Evolutionary conservation across 2,888 invertebrate genomes (phyloP), one percentile per base, ranked within the genome.

Genomic region (Aspidiotus rigidus): DNA sequence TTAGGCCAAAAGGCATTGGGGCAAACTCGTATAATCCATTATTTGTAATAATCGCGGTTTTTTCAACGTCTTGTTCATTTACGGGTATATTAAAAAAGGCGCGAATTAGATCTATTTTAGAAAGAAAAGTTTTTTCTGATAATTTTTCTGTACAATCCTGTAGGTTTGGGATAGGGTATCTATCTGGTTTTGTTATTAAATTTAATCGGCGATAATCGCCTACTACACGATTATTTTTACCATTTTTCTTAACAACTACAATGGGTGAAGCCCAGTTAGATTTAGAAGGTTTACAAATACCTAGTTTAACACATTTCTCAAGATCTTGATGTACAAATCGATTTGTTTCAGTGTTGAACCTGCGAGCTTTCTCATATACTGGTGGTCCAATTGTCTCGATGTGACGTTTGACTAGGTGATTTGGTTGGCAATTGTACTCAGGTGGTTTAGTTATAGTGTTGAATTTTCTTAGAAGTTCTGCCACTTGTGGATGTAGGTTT

Each of bases 1-100:
- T n/a, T n/a, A n/a, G n/a, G n/a, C n/a, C n/a, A n/a, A n/a, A n/a
- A n/a, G n/a, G n/a, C n/a, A n/a, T n/a, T n/a, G n/a, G n/a, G n/a
- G n/a, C n/a, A n/a, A n/a, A n/a, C n/a, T n/a, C n/a, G n/a, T n/a
- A n/a, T n/a, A n/a, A n/a, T n/a, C n/a, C n/a, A n/a, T n/a, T n/a
- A n/a, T n/a, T n/a, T n/a, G n/a, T n/a, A n/a, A n/a, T n/a, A n/a
- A n/a, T n/a, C 15, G 56, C 9, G 56, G 10, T 11, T 56, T 15
- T 11, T 56, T 11, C 10, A n/a, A n/a, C n/a, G n/a, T n/a, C n/a
- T n/a, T n/a, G n/a, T n/a, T n/a, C n/a, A n/a, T n/a, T n/a, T n/a
- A 60, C 60, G 9, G 60, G 60, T 7, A 60, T 60, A n/a, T 60
- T 60, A 28, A 10, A 60, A 60, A 28, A 60, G 8, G 60, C 60